Evolutionary conservation across 2,113 vertebrate species (phyloP), one percentile per base, ranked within the genome.

Genomic region (Amazona guildingii): DNA sequence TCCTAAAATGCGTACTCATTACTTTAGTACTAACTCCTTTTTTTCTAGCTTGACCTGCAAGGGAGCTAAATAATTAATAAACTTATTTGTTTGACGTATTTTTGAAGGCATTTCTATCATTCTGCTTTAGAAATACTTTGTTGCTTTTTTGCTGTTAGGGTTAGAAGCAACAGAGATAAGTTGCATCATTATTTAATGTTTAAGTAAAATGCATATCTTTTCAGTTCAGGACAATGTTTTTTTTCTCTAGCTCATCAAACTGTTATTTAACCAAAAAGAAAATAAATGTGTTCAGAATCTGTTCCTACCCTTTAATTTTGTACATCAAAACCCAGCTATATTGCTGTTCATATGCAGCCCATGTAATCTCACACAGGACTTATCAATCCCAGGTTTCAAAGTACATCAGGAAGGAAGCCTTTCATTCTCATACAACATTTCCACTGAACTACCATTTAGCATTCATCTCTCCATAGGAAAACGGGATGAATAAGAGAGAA

Each of bases 1-100:
- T 97, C 87, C 78, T 96, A 97, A 96, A 95, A 88, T 89, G 93
- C 33, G 81, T 84, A 95, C 76, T 92, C 66, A 96, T 94, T 94
- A 89, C 37, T 96, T 90, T 54, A 97, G 67, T 73, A 94, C 37
- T 92, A 95, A 89, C 37, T 83, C 49, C 63, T 92, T 90, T 92
- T 90, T 91, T 91, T 81, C 83, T 94, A 72, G 25, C 62, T 97
- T 97, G 92, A 84, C 76, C 54, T 92, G 57, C 88, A 95, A 96
- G 87, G 90, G 80, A 94, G 59, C 62, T 80, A 90, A 62, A 33
- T 64, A 31, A 86, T 93, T 49, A 83, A 76, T 46, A 75, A 82
- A 62, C 13, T 9, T 90, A 48, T 66, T 90, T 90, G 37, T 31
- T 84, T 88, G 35, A 43, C 21, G 39, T 48, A 62, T 25, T 86